A percentile compares a stretch with the other conserved stretches of the same genome.
Conservation (phyloP, 2,888 invertebrate species). For the Caenorhabditis sp. region DNA sequence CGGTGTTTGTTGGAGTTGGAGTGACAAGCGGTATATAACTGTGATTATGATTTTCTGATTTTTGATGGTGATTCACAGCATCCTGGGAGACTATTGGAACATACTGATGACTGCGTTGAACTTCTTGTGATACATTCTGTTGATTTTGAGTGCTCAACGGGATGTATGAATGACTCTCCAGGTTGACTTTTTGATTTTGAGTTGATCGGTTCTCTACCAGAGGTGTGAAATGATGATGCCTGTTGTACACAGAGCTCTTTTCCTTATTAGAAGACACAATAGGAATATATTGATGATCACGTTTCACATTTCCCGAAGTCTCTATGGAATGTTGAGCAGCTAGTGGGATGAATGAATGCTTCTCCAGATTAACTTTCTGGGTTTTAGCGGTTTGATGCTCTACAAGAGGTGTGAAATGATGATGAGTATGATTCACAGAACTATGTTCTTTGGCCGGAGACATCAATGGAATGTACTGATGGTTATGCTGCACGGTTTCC, state of each 20-base stretch:
- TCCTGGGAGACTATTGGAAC: conserved; percentile 12
- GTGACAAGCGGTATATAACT: conserved; percentile 34
- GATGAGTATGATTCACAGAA: neutral
- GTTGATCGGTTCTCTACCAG: neutral
- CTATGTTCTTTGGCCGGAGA: neutral
- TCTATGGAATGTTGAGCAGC: no score
- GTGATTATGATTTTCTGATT: conserved; percentile 12
- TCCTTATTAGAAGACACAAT: no score
- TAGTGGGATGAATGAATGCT: no score
- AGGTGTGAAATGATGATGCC: no score
- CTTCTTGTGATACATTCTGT: neutral
- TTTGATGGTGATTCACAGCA: conserved; percentile 22
- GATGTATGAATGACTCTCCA: neutral
- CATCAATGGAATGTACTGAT: conserved; percentile 25
- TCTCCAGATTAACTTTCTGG: no score
- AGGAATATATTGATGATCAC: no score
- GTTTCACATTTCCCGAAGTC: no score
- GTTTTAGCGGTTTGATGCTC: no score
- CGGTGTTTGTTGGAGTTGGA: conserved; percentile 16
- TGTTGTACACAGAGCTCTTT: no score
- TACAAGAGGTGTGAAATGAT: neutral
- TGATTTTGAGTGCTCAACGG: no score
- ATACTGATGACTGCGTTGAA: conserved; percentile 15
- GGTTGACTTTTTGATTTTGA: neutral
- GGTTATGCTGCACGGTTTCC: conserved; percentile 11